phyloP scores from a whole-genome alignment of 2,113 vertebrate species.

The Amblyornis subalaris region DNA sequence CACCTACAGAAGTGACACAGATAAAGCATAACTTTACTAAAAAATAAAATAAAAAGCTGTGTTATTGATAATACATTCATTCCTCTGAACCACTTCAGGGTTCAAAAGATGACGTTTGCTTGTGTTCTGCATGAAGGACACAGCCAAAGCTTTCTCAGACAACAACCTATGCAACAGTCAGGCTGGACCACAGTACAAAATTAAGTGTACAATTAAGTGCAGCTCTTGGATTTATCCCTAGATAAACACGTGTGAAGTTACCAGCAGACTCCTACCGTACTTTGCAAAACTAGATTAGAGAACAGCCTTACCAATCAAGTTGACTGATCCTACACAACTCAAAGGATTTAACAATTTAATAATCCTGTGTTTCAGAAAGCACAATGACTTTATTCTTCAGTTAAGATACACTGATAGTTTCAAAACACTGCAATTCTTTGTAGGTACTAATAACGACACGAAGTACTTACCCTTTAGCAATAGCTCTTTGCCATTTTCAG shows the following conservation, averaged over 20 bases:
- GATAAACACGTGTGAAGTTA: not conserved
- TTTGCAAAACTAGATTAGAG: not conserved
- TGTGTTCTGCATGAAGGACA: not conserved
- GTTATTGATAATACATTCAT: not conserved
- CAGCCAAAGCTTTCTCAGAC: not conserved
- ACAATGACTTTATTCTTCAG: not conserved
- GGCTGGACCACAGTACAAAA: not conserved
- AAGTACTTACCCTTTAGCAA: slow-evolving; percentile 76
- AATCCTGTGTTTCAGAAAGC: not conserved
- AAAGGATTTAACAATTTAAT: not conserved
- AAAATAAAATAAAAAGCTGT: not conserved
- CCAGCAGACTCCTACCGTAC: not conserved
- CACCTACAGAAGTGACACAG: not conserved
- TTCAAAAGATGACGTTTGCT: not conserved
- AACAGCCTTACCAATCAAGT: not conserved
- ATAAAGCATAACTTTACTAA: not conserved
- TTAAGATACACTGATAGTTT: not conserved
- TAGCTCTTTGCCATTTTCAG: slow-evolving; percentile 61
- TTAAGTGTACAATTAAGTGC: not conserved
- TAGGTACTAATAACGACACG: not conserved
- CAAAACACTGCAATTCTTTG: not conserved
- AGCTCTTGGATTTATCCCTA: not conserved
- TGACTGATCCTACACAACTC: not conserved
- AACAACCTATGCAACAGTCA: not conserved
- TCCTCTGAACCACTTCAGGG: not conserved